These are phyloP conservation scores for Orthosia cruda DNA, from an alignment of 2,888 invertebrate genomes.

Conservation along the genomic window DNA sequence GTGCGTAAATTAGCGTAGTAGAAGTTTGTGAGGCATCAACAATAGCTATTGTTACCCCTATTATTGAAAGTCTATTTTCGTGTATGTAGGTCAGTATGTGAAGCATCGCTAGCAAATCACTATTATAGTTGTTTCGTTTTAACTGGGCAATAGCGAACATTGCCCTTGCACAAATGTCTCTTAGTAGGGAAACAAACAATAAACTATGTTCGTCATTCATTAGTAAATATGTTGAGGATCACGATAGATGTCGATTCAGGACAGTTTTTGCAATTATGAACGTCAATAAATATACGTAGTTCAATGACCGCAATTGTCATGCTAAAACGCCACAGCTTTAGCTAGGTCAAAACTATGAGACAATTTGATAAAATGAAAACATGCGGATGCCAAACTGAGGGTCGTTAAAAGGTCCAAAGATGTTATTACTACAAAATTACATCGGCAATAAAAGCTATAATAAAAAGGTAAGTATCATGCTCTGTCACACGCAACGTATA, in stretches of 20 bases:
- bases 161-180: not conserved
- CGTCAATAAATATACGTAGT: not conserved
- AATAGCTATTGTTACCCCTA: conserved; percentile 72
- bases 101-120: conserved; percentile 62
- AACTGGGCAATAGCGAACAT: not conserved
- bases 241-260: not conserved
- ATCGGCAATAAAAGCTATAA: conserved; percentile 44
- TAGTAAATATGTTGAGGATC: not conserved
- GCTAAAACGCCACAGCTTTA: not conserved
- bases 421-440: conserved; percentile 40
- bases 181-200: not conserved
- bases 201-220: not conserved
- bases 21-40: conserved; percentile 54
- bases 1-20: conserved; percentile 54
- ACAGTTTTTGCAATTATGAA: not conserved
- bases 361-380: conserved; percentile 2
- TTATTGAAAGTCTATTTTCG: conserved; percentile 70
- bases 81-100: conserved; percentile 79
- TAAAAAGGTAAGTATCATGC: conserved; percentile 54
- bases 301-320: not conserved
- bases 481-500: conserved; percentile 57
- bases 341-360: conserved; percentile 4
- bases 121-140: conserved; percentile 3
- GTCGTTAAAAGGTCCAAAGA: conserved; percentile 44
- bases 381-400: conserved; percentile 29